Evolutionary conservation across 2,113 vertebrate species (phyloP).

Genomic region (Empidonax traillii): DNA sequence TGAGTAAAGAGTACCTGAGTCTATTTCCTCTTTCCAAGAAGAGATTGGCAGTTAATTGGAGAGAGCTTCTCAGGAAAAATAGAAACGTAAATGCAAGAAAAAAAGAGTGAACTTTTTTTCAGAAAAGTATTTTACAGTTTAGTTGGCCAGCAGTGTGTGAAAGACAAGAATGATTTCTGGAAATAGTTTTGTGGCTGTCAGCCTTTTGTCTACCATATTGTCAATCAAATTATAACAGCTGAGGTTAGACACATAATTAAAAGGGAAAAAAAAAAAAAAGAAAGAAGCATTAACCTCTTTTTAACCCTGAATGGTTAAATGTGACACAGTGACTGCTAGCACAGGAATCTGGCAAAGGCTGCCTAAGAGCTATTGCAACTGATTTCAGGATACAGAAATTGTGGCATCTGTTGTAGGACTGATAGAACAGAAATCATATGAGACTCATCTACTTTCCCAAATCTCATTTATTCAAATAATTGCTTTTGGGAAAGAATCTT

Average conservation of each 20-base stretch:
- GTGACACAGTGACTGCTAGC: not conserved
- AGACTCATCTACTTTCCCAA: not conserved
- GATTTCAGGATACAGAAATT: not conserved
- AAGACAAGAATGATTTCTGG: conserved; percentile 43
- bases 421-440: not conserved
- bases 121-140: not conserved
- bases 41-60: conserved; percentile 30
- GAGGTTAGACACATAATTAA: not conserved
- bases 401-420: not conserved
- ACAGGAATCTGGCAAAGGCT: not conserved
- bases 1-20: conserved; percentile 22
- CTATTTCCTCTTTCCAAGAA: conserved; percentile 31
- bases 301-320: not conserved
- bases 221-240: conserved; percentile 30
- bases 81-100: conserved; percentile 11
- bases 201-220: conserved; percentile 31
- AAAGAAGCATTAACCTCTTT: not conserved
- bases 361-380: not conserved
- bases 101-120: conserved; percentile 14
- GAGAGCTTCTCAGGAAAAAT: conserved; percentile 30
- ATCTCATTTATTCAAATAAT: not conserved
- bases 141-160: conserved; percentile 17
- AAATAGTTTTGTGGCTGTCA: conserved; percentile 32
- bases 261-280: not conserved
- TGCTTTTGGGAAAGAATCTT: not conserved